These are phyloP conservation scores for Falco rusticolus DNA, from an alignment of 2,797 vertebrate genomes.

Conservation along the genomic window DNA sequence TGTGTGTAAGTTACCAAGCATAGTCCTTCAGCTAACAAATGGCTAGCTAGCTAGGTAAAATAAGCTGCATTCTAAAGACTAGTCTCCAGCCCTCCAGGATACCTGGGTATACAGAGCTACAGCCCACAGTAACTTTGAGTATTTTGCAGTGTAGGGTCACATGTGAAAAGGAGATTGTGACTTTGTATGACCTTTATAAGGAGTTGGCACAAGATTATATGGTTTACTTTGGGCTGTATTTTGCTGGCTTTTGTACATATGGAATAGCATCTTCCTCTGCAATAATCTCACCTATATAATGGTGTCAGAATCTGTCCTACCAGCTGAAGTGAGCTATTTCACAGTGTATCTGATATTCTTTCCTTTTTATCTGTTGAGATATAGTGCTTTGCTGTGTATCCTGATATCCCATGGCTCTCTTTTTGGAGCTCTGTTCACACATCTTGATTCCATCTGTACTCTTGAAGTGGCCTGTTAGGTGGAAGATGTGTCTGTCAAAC, in stretches of 20 bases:
- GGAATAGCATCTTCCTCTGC: slow-evolving; percentile 2
- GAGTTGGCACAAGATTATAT: background rate
- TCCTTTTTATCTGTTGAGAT: slow-evolving; percentile 41
- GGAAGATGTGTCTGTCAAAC: slow-evolving; percentile 65
- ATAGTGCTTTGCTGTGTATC: slow-evolving; percentile 7
- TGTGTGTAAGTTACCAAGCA: background rate
- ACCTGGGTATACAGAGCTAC: background rate
- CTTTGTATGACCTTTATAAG: background rate
- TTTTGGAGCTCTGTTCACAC: slow-evolving; percentile 55
- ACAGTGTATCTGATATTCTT: slow-evolving; percentile 25
- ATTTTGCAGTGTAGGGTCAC: background rate
- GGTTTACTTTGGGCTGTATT: slow-evolving; percentile 9
- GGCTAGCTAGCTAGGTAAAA: background rate
- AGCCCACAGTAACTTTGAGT: background rate
- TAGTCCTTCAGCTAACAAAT: background rate
- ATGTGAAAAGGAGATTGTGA: background rate
- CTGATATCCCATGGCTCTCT: slow-evolving; percentile 31
- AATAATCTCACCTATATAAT: slow-evolving; percentile 9
- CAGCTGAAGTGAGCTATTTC: slow-evolving; percentile 33
- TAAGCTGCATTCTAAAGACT: background rate
- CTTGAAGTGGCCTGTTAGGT: slow-evolving; percentile 40
- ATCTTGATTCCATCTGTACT: slow-evolving; percentile 72
- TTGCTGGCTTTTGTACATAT: background rate
- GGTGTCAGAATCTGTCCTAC: slow-evolving; percentile 28
- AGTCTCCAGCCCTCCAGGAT: background rate